phyloP scores from a whole-genome alignment of 2,113 vertebrate genomes.

The Carettochelys insculpta region DNA sequence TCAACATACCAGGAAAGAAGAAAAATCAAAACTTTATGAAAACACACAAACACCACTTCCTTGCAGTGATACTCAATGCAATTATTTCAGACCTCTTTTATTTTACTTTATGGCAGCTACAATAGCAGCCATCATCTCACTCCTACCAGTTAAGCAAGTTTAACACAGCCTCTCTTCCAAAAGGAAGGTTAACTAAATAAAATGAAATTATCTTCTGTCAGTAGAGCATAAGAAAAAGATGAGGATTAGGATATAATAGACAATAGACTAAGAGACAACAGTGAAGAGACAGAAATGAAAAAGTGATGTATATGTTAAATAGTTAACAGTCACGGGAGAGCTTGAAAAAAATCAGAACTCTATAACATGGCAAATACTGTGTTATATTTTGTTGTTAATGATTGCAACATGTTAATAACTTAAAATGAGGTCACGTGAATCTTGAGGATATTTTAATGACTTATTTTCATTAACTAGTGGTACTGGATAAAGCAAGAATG shows the following conservation, averaged over 20 bases:
- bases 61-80: slow-evolving; percentile 25
- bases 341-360: background rate
- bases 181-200: slow-evolving; percentile 37
- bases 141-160: background rate
- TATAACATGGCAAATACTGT: background rate
- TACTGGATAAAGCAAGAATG: background rate
- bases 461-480: background rate
- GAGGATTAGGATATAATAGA: background rate
- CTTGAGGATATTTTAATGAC: background rate
- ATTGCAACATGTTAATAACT: background rate
- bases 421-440: no score
- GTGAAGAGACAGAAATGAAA: slow-evolving; percentile 24
- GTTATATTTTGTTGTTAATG: background rate
- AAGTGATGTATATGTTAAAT: background rate
- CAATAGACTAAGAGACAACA: slow-evolving; percentile 30
- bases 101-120: background rate
- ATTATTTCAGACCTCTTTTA: slow-evolving; percentile 46
- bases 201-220: slow-evolving; percentile 41
- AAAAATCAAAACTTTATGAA: background rate
- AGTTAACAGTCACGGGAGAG: background rate
- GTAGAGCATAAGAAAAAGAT: slow-evolving; percentile 1
- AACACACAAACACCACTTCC: slow-evolving; percentile 1
- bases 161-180: background rate
- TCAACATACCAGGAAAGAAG: background rate
- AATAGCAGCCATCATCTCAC: background rate